Evolutionary conservation across 2,113 vertebrate species (phyloP).

Genomic region (Laticauda colubrina): DNA sequence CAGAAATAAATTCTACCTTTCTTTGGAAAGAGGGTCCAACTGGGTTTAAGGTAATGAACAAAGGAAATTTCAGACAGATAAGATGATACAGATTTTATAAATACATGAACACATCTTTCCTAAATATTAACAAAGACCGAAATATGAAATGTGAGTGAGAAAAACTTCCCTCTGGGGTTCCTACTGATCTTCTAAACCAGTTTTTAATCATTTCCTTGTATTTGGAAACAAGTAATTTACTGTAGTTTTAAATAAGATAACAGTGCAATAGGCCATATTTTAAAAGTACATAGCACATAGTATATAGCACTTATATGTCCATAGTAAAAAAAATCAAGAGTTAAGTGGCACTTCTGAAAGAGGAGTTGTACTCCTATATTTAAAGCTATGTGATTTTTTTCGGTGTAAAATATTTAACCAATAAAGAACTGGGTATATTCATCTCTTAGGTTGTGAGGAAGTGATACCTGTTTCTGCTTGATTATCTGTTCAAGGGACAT

Average conservation of each 20-base stretch:
- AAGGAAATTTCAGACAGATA: not conserved
- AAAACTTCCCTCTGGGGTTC: not conserved
- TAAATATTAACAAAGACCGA: not conserved
- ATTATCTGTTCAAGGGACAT: not conserved
- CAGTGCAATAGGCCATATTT: not conserved
- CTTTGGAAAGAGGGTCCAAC: not conserved
- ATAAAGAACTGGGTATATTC: not conserved
- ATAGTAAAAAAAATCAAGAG: not conserved
- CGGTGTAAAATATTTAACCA: not conserved
- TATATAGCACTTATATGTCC: not conserved
- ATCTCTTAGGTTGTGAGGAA: not conserved
- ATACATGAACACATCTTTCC: not conserved
- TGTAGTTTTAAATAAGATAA: not conserved
- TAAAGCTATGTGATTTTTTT: not conserved
- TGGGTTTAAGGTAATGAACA: not conserved
- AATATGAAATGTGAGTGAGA: not conserved
- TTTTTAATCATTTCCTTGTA: not conserved
- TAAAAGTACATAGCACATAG: not conserved
- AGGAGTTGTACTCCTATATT: not conserved
- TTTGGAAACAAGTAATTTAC: not conserved
- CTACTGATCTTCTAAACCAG: not conserved
- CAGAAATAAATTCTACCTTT: not conserved
- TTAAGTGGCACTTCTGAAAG: not conserved
- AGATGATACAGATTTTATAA: not conserved
- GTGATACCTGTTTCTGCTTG: not conserved